Conservation (phyloP, 1,140 invertebrate species). For the Rhynchophorus ferrugineus region DNA sequence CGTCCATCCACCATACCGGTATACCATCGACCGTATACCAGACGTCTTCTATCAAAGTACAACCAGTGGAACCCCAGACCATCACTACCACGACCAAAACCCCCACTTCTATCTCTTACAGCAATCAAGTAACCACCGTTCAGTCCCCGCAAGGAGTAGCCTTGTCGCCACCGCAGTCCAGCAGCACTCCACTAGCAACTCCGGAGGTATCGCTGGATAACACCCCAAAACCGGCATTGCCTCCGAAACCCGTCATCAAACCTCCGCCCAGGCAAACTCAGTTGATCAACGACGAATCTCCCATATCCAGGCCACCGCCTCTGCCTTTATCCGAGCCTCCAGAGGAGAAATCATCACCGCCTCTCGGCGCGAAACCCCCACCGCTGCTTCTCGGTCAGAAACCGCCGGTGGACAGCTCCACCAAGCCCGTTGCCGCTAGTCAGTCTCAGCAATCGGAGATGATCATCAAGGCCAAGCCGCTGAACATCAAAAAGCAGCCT, state of each 20-base stretch:
- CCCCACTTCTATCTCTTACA: constrained; percentile 25
- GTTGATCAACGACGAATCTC: constrained; percentile 32
- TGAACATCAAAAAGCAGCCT: constrained; percentile 70
- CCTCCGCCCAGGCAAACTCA: constrained; percentile 46
- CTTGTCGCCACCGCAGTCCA: constrained; percentile 50
- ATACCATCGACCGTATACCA: constrained; percentile 72
- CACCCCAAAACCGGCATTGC: constrained; percentile 58
- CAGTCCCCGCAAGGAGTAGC: constrained; percentile 43
- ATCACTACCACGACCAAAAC: constrained; percentile 41
- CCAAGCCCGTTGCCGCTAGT: constrained; percentile 19
- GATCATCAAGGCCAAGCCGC: constrained; percentile 70
- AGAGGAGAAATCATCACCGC: constrained; percentile 33
- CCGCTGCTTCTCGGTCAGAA: constrained; percentile 10
- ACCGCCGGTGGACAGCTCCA: background rate
- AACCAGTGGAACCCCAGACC: constrained; percentile 71
- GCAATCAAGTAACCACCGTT: constrained; percentile 38
- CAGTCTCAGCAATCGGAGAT: constrained; percentile 44
- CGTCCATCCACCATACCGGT: constrained; percentile 53
- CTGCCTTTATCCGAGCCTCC: constrained; percentile 38
- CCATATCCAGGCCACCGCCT: constrained; percentile 29
- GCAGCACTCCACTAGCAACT: constrained; percentile 49
- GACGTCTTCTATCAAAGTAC: constrained; percentile 71
- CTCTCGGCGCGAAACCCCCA: constrained; percentile 33
- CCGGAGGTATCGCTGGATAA: constrained; percentile 48
- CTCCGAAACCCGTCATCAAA: constrained; percentile 60